Percentiles rank a stretch among this genome's conserved stretches.
Evolutionary conservation across 2,888 invertebrate species (phyloP).

Genomic region (Hydraecia micacea): DNA sequence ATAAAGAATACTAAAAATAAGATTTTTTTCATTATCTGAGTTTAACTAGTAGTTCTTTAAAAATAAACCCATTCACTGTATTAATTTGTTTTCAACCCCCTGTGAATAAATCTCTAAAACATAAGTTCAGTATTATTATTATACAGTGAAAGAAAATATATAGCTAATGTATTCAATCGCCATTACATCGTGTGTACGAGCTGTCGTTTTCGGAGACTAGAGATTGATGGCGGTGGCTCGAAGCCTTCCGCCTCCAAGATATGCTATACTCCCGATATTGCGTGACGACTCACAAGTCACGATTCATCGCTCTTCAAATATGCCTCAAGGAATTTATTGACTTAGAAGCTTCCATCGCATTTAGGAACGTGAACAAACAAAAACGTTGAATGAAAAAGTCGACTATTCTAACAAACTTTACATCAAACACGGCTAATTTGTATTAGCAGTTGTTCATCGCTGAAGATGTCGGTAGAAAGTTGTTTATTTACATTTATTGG

Average conservation of each 20-base stretch:
- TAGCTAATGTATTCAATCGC: conserved; percentile 52
- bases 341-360: conserved; percentile 65
- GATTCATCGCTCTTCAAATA: conserved; percentile 73
- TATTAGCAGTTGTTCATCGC: neutral
- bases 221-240: conserved; percentile 81
- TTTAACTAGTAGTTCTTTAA: no score
- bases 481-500: conserved; percentile 66
- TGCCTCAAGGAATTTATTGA: conserved; percentile 73
- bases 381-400: conserved; percentile 15
- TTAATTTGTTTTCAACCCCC: neutral
- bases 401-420: conserved; percentile 4
- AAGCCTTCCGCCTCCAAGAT: conserved; percentile 78
- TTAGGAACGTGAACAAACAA: conserved; percentile 40
- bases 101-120: no score
- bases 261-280: conserved; percentile 80
- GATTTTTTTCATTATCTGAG: neutral
- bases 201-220: conserved; percentile 71
- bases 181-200: conserved; percentile 65
- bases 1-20: neutral
- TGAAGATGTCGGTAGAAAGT: conserved; percentile 19
- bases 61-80: neutral
- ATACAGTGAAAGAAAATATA: conserved; percentile 18
- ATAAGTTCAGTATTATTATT: neutral
- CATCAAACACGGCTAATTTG: neutral
- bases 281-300: conserved; percentile 80